Conservation (phyloP, 2,113 vertebrate genomes). For the Odocoileus hemionus region DNA sequence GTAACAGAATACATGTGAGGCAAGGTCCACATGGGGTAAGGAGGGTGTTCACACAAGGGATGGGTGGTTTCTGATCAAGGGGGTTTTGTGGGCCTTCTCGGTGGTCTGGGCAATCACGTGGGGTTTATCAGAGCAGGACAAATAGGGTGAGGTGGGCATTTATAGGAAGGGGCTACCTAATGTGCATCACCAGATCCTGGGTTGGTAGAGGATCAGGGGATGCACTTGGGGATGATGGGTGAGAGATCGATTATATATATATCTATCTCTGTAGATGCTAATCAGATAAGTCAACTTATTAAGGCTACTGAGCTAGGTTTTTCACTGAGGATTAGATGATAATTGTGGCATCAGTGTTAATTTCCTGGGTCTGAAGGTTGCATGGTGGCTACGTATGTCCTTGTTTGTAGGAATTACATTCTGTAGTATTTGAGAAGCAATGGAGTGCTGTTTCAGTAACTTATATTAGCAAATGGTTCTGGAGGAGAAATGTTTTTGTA, state of each 20-base stretch:
- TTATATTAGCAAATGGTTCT: neutral
- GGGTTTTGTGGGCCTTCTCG: accelerated
- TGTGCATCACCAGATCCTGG: neutral
- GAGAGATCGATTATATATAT: neutral
- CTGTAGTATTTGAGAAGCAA: neutral
- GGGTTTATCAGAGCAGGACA: neutral
- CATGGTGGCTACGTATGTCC: neutral
- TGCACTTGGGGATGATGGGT: neutral
- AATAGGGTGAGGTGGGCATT: neutral
- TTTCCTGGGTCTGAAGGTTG: neutral
- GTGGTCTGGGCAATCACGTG: neutral
- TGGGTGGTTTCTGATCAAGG: neutral
- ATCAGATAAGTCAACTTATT: neutral
- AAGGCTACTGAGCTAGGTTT: neutral
- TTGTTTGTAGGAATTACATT: neutral
- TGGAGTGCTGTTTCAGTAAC: neutral
- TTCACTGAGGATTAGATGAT: neutral
- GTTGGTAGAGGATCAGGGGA: accelerated
- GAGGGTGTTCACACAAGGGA: neutral
- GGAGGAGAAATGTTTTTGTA: neutral
- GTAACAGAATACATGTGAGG: neutral
- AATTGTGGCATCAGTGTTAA: neutral
- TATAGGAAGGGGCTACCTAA: neutral
- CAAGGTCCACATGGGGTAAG: accelerated
- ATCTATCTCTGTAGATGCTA: neutral